Percentiles rank a stretch among this genome's conserved stretches.
These are phyloP conservation scores for Acanthisitta chloris DNA, from an alignment of 2,113 vertebrate species.

Conservation along the genomic window DNA sequence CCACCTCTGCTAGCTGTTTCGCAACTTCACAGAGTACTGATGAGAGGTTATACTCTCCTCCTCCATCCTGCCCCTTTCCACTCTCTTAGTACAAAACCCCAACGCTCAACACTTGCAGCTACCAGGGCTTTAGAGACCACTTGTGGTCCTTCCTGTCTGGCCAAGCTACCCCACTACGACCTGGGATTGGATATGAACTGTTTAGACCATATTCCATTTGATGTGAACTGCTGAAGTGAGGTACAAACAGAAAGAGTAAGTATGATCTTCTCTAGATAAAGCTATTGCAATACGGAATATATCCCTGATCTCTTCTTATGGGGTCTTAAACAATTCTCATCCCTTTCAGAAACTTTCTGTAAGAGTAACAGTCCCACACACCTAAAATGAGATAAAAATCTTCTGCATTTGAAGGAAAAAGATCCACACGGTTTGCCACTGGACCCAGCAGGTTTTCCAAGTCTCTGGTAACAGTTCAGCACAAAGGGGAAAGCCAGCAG, in stretches of 20 bases:
- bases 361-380: background rate
- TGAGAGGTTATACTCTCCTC: background rate
- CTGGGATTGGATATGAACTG: background rate
- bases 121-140: background rate
- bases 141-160: background rate
- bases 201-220: background rate
- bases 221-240: background rate
- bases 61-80: background rate
- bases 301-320: background rate
- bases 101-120: background rate
- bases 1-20: background rate
- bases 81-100: background rate
- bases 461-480: background rate
- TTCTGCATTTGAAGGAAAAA: background rate
- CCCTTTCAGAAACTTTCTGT: background rate
- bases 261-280: background rate
- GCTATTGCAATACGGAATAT: background rate
- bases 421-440: background rate
- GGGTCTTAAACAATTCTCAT: background rate
- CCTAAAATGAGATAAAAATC: background rate
- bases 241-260: background rate
- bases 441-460: background rate
- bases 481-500: slow-evolving; percentile 4
- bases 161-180: background rate
- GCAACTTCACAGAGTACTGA: background rate